Base-by-base conservation (phyloP, 2,888 invertebrate species). In the Apantesis nais region DNA sequence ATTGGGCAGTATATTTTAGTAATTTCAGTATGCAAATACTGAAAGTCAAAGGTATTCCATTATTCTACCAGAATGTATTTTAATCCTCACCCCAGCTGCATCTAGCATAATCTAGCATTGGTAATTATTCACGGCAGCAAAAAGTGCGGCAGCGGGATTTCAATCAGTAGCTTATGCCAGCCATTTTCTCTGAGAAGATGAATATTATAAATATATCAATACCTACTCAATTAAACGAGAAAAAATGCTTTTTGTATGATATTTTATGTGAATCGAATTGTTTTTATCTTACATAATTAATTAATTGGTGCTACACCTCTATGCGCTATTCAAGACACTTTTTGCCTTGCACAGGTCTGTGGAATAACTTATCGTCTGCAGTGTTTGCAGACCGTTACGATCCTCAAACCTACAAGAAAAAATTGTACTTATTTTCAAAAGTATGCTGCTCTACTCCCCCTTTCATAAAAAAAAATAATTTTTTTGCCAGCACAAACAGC, bases 81-180 rank as follows among this genome's bases (percentile, higher is more conserved):
- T 41, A 25, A 16, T 22, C n/a, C 1, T 16, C 12, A 65, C n/a
- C n/a, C 39, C n/a, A 55, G 39, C 1, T 58, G 29, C 29, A 58
- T 66, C 66, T 19, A 66, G 66, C 39, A 66, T 22, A 39, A 29
- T 12, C 39, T 58, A 66, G 66, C 2, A 25, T 58, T 12, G 25
- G 29, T 58, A 66, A 39, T 66, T n/a, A 66, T 52, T 55, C 16
- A 34, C n/a, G 22, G 16, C 16, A 22, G 19, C 25, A 29, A 63
- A 34, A 63, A 65, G 12, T 64, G 25, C 48, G 65, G 25, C 4
- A 44, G 37, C 75, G 79, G 83, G 83, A 85, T 85, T 80, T 81
- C 79, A 84, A 85, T 80, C 72, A 73, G 65, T 34, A 62, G 63
- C 39, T 64, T 25, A 41, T 55, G 62, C 58, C 66, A 52, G 64